Evolutionary conservation across 2,113 vertebrate species (phyloP).

Genomic region (Eulemur rufifrons): DNA sequence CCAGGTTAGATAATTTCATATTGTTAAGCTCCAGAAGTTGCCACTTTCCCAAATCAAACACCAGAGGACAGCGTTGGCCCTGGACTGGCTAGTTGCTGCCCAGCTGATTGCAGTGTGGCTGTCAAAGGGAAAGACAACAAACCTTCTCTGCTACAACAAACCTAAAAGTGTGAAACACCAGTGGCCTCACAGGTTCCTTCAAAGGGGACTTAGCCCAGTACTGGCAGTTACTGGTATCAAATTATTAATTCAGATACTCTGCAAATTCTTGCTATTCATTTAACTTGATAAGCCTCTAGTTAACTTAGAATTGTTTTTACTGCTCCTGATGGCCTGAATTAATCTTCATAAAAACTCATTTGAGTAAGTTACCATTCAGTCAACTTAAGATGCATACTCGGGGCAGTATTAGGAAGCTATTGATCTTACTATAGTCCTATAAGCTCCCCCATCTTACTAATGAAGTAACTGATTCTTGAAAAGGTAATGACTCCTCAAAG

Average conservation of each 20-base stretch:
- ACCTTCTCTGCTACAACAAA: background rate
- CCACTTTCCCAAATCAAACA: conserved; percentile 27
- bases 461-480: conserved; percentile 7
- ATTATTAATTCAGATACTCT: background rate
- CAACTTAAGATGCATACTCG: background rate
- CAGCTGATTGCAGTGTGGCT: background rate
- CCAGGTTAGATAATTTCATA: background rate
- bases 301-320: background rate
- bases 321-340: conserved; percentile 2
- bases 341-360: background rate
- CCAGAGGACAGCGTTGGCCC: conserved; percentile 1
- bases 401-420: background rate
- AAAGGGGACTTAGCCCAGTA: background rate
- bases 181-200: background rate
- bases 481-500: background rate
- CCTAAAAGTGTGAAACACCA: background rate
- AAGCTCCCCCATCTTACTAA: background rate
- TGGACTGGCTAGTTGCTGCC: background rate
- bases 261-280: background rate
- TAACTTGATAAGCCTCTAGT: background rate
- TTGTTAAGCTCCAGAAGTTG: background rate
- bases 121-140: background rate
- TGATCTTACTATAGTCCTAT: background rate
- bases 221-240: background rate
- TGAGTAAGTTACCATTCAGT: background rate